Evolutionary conservation across 2,113 vertebrate species (phyloP), one percentile per base, ranked within the genome.

Genomic region (Bostrychus sinensis): DNA sequence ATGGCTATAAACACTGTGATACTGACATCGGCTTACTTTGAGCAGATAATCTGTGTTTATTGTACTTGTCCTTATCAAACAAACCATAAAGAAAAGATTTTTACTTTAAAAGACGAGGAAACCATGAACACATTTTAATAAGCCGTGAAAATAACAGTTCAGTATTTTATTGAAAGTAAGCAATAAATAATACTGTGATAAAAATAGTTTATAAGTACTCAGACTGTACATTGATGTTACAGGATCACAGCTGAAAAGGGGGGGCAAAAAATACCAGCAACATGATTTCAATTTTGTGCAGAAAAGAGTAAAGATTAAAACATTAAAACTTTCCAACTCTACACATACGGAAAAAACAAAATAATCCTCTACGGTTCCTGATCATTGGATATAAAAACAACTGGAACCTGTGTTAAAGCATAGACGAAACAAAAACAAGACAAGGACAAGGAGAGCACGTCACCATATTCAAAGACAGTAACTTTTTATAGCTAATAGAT

Each of bases 121-220:
- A 69, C 73, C 57, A 84, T 46, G 7, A 1, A 45, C 79, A 76
- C 76, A 74, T 72, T 90, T 92, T 90, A 85, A 92, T 81, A 93
- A 94, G 94, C 94, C 94, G 94, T 95, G 94, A 90, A 94, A 96
- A 95, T 95, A 88, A 90, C 81, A 94, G 94, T 95, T 95, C 95
- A 94, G 95, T 92, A 96, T 93, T 98, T 98, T 98, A 97, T 95
- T 97, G 96, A 96, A 95, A 96, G 94, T 94, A 95, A 95, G 94
- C 94, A 98, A 98, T 98, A 98, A 99, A 98, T 98, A 98, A 98
- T 95, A 97, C 95, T 97, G 96, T 98, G 96, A 96, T 98, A 97
- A 98, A 98, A 97, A 98, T 92, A 96, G 95, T 94, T 95, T 93
- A 93, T 95, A 94, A 95, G 95, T 93, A 93, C 86, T 92, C 89